Evolutionary conservation across 2,113 vertebrate species (phyloP).

Genomic region (Salminus brasiliensis): DNA sequence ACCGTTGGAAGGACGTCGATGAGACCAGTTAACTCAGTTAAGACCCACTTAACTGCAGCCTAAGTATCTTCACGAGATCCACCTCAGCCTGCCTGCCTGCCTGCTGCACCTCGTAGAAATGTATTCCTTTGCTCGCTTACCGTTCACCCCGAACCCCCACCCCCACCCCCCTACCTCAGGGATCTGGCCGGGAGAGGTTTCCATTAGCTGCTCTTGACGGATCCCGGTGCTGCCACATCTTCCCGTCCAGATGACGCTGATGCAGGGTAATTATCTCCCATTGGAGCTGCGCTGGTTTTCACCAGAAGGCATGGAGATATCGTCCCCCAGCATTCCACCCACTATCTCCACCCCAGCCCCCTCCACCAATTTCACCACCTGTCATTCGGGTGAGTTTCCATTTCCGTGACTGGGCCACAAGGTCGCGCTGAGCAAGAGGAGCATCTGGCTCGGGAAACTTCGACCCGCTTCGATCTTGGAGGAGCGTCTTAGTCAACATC

Average conservation of each 20-base stretch:
- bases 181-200: background rate
- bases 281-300: background rate
- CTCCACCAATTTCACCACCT: background rate
- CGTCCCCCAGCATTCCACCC: background rate
- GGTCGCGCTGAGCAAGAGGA: too few species aligned
- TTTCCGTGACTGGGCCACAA: too few species aligned
- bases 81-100: background rate
- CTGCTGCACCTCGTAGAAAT: background rate
- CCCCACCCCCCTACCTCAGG: background rate
- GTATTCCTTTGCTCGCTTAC: background rate
- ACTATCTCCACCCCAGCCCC: background rate
- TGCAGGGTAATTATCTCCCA: slow-evolving; percentile 10
- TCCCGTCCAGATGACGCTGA: background rate
- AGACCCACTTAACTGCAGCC: background rate
- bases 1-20: background rate
- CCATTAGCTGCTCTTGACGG: background rate
- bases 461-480: too few species aligned
- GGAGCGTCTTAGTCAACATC: too few species aligned
- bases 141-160: background rate
- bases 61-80: background rate
- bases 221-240: background rate
- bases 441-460: too few species aligned
- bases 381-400: background rate
- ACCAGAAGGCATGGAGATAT: background rate
- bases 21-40: background rate